Base-by-base conservation (phyloP, 2,888 invertebrate genomes). In the Omphaloscelis lunosa region DNA sequence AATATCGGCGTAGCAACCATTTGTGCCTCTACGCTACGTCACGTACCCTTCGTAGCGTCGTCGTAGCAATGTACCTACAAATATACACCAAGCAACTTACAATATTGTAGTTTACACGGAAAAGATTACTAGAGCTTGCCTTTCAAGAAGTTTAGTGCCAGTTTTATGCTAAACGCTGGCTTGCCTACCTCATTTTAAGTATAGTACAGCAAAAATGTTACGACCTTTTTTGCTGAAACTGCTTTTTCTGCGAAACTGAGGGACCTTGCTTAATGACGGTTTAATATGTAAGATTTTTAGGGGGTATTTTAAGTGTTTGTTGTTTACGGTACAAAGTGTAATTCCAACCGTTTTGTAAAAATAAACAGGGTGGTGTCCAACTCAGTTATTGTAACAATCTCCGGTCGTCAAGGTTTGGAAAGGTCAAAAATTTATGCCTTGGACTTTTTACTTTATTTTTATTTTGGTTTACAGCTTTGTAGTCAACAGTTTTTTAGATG, bases 161-260 rank as follows among this genome's bases (percentile, higher is more conserved):
- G 11, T 69, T 77, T 74, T 27, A 77, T 72, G 45, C 58, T 77
- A 53, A 80, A 80, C 75, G 45, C 65, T 4, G 12, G 59, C n/a
- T 59, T 59, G 65, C 23, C 39, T 77, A 45, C 77, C 65, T 80
- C 39, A 74, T 59, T 74, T 80, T 41, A 72, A 63, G 63, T 62
- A 69, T 70, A 77, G 45, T 63, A 68, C 45, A 81, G 17, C 65
- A 63, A 75, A 69, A 84, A 85, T 69, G 45, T 75, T 77, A 74
- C 67, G 72, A 77, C 39, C 63, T 67, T 73, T 86, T 82, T 73
- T 58, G 75, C 71, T 80, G 69, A 79, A 76, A 77, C 66, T 59
- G 75, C 61, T 72, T 72, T 53, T 82, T 67, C 53, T 12, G 56
- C 20, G 27, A 69, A 74, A 72, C 41, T 75, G 58, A 62, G 20